phyloP scores from a whole-genome alignment of 2,888 invertebrate genomes.

The Melanostoma scalare region DNA sequence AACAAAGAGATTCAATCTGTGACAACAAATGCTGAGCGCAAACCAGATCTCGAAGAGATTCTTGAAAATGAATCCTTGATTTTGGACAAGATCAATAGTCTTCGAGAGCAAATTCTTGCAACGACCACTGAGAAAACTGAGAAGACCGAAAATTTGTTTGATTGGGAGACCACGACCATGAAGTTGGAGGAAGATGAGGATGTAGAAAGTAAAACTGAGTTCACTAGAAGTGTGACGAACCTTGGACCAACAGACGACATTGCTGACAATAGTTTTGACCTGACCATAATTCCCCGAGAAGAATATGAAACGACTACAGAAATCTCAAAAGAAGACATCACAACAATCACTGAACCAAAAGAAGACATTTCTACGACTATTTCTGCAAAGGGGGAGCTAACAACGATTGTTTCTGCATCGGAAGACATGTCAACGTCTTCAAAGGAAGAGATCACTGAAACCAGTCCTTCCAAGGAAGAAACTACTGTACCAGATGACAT shows the following conservation, averaged over 20 bases:
- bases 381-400: neutral
- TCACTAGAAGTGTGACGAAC: conserved; percentile 55
- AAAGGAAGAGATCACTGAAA: neutral
- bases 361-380: conserved; percentile 26
- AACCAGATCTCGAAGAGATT: conserved; percentile 51
- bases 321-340: conserved; percentile 1
- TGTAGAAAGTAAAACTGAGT: conserved; percentile 52
- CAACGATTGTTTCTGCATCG: neutral
- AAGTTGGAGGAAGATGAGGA: conserved; percentile 45
- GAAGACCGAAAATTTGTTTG: conserved; percentile 35
- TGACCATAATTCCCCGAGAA: conserved; percentile 13
- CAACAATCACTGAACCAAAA: neutral
- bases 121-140: conserved; percentile 43
- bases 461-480: neutral
- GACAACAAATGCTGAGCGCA: conserved; percentile 36
- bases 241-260: neutral
- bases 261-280: too few species aligned
- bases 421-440: neutral
- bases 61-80: conserved; percentile 63
- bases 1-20: conserved; percentile 44
- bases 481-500: neutral
- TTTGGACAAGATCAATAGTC: conserved; percentile 33
- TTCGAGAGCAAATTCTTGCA: neutral
- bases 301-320: conserved; percentile 8
- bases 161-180: conserved; percentile 38